Evolutionary conservation across 2,888 invertebrate genomes (phyloP), one percentile per base, ranked within the genome.

Genomic region (Nycteola revayana): DNA sequence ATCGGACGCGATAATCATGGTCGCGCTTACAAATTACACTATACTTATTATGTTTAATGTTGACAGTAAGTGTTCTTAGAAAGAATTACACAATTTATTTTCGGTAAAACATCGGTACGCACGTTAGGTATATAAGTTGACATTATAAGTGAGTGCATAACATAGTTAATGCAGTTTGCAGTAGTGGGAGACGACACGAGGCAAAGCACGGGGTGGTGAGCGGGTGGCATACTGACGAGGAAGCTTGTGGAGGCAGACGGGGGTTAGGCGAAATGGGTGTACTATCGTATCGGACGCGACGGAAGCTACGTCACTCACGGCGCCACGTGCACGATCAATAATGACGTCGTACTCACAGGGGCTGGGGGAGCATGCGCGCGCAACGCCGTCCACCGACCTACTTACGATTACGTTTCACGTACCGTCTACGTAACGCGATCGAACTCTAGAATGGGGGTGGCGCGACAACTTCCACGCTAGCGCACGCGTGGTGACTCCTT

Each of bases 241-340:
- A 25, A 42, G 4, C 2, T 7, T 36, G 31, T 26, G 34, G 32
- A 42, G 25, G 53, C 40, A 43, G 59, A 29, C 31, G 46, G 37
- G 48, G 66, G 60, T 49, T 51, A 51, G 60, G 47, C 56, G 53
- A 53, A 54, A 22, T 14, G 60, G 74, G 75, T 63, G 72, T 79
- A 80, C 75, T 78, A 84, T 66, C 70, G 74, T 78, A 84, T 66
- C 70, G 74, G 67, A 60, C 66, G 67, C 65, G 70, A 69, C 73
- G 63, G 64, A 54, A 64, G 61, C 84, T 86, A 87, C 87, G 88
- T 87, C 85, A 87, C 74, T 78, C 70, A 81, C 81, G 85, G 84
- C 80, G 85, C 85, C 80, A 87, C 85, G 85, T 85, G 86, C 76
- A 36, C 80, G 84, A 88, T 89, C 89, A 79, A 88, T 88, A 87